Conservation (phyloP, 1,140 invertebrate species). For the Arctopsyche grandis region DNA sequence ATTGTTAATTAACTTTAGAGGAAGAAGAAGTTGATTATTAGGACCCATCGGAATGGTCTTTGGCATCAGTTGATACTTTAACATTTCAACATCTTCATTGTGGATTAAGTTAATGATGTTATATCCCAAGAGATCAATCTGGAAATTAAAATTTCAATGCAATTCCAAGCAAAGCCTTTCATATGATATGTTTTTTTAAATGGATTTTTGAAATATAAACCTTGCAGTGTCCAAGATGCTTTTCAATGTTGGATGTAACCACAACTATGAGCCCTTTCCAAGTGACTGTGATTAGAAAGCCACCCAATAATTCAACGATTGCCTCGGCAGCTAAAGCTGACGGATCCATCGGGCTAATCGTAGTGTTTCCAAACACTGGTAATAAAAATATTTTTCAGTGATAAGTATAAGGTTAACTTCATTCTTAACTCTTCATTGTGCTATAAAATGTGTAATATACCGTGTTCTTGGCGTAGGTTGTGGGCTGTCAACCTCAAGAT, state of each 20-base stretch:
- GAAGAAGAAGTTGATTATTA: constrained; percentile 57
- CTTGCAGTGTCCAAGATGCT: constrained; percentile 85
- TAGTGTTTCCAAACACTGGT: constrained; percentile 65
- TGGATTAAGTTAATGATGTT: constrained; percentile 82
- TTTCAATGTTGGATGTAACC: constrained; percentile 84
- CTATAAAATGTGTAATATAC: constrained; percentile 53
- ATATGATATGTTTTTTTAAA: too few species aligned
- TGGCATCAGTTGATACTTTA: constrained; percentile 75
- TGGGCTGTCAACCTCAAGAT: constrained; percentile 85
- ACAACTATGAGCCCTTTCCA: constrained; percentile 88
- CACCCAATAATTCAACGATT: constrained; percentile 67
- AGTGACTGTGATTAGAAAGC: constrained; percentile 83
- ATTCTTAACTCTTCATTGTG: too few species aligned
- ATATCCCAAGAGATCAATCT: constrained; percentile 88
- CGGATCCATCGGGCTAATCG: constrained; percentile 54
- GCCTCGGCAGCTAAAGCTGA: constrained; percentile 58
- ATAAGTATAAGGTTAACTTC: background rate
- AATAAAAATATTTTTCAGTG: constrained; percentile 19
- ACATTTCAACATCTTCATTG: constrained; percentile 77
- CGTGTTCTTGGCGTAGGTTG: constrained; percentile 70
- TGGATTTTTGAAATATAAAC: constrained; percentile 61
- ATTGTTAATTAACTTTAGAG: constrained; percentile 35
- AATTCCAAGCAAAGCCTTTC: too few species aligned
- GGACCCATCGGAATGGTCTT: constrained; percentile 59
- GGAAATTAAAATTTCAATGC: constrained; percentile 57